These are phyloP conservation scores for Chlorocebus sabaeus DNA, from an alignment of 2,113 vertebrate species.

Conservation along the genomic window DNA sequence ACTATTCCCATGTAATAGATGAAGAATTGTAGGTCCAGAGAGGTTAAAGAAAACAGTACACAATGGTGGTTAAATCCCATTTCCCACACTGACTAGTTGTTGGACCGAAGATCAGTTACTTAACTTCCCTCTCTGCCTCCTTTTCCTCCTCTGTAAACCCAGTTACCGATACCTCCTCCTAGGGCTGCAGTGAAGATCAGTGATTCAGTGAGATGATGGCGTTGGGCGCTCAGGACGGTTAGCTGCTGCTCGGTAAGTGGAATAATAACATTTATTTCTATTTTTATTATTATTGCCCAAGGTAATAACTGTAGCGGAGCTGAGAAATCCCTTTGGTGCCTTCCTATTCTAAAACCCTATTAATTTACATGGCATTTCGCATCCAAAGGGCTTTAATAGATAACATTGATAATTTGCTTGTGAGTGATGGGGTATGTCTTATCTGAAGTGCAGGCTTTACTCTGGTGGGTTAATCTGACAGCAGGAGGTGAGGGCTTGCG, in stretches of 20 bases:
- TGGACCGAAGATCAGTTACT: neutral
- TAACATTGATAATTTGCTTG: conserved; percentile 52
- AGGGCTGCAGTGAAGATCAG: neutral
- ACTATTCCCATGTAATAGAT: neutral
- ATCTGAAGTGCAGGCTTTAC: neutral
- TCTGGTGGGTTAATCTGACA: neutral
- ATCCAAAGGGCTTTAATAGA: conserved; percentile 51
- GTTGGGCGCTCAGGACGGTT: neutral
- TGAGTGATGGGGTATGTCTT: conserved; percentile 7
- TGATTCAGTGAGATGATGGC: accelerated
- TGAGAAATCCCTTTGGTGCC: conserved; percentile 54
- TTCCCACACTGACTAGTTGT: neutral
- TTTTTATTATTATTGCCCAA: conserved; percentile 71
- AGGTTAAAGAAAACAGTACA: neutral
- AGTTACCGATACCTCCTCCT: accelerated
- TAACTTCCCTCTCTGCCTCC: neutral
- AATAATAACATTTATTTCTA: conserved; percentile 57
- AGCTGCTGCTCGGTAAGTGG: neutral
- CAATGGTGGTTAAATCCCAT: neutral
- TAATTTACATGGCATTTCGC: conserved; percentile 63
- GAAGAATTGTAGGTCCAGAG: neutral
- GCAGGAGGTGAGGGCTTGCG: neutral
- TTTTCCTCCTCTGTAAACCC: neutral
- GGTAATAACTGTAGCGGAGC: conserved; percentile 38
- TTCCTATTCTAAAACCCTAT: conserved; percentile 72